A percentile compares a stretch with the other conserved stretches of the same genome.
These are phyloP conservation scores for Lycocorax pyrrhopterus DNA, from an alignment of 2,113 vertebrate species.

Conservation along the genomic window DNA sequence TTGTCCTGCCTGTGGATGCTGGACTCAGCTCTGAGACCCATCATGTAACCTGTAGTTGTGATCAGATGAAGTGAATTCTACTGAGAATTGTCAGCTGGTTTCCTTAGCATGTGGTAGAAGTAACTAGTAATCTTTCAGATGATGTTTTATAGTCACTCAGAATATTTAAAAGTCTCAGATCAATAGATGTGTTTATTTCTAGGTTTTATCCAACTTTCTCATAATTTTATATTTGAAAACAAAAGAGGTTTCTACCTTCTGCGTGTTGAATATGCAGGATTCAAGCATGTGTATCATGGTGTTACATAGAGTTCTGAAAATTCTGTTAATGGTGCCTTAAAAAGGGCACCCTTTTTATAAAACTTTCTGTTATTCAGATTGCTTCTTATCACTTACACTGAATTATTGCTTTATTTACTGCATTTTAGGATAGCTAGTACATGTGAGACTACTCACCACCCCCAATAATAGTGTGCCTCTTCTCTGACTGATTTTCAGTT, in stretches of 20 bases:
- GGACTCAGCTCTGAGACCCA: background rate
- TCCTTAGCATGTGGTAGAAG: background rate
- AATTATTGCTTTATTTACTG: background rate
- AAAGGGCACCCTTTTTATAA: background rate
- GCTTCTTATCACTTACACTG: background rate
- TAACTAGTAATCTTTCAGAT: background rate
- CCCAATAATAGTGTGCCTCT: background rate
- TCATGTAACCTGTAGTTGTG: background rate
- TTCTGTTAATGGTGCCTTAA: background rate
- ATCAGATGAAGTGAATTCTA: background rate
- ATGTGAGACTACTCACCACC: background rate
- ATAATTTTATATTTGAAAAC: background rate
- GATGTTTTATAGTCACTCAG: background rate
- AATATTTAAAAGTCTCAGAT: background rate
- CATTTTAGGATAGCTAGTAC: background rate
- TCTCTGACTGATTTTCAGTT: background rate
- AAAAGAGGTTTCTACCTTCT: background rate
- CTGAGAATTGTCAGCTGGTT: background rate
- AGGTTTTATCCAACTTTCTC: background rate
- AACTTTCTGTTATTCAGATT: background rate
- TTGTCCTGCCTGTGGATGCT: background rate
- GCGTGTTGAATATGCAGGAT: background rate
- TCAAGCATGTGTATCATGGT: background rate
- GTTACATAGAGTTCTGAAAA: background rate
- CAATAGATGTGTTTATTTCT: background rate